These are phyloP conservation scores for Rhogogaster chlorosoma DNA, from an alignment of 2,888 invertebrate genomes.

Conservation along the genomic window DNA sequence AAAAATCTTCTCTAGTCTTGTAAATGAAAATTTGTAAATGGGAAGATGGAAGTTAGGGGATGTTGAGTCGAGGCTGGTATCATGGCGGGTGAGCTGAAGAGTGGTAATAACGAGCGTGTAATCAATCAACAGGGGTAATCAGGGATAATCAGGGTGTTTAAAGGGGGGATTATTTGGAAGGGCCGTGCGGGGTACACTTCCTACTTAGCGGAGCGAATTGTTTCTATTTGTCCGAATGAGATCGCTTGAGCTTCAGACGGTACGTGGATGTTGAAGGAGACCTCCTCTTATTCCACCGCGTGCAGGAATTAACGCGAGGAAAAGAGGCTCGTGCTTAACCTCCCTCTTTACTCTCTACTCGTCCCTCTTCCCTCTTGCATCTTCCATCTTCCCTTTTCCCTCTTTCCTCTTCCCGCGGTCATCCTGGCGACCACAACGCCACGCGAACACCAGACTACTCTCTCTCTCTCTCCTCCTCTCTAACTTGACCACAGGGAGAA, in stretches of 20 bases:
- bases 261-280: background rate
- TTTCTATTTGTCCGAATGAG: constrained; percentile 54
- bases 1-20: too few relatives aligned
- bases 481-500: constrained; percentile 38
- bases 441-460: constrained; percentile 48
- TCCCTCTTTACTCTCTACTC: background rate
- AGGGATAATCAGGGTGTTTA: constrained; percentile 47
- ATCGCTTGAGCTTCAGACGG: constrained; percentile 28
- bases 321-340: constrained; percentile 43
- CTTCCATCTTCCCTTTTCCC: background rate
- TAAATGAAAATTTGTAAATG: background rate
- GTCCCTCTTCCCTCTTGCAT: background rate
- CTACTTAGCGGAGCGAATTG: constrained; percentile 50
- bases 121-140: constrained; percentile 48
- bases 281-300: background rate
- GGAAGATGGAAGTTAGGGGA: background rate
- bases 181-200: constrained; percentile 47
- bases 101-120: constrained; percentile 41
- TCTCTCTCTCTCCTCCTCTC: constrained; percentile 53
- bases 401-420: background rate
- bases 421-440: constrained; percentile 8
- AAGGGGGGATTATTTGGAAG: constrained; percentile 34
- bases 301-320: constrained; percentile 33
- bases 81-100: background rate
- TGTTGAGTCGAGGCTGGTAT: background rate